A percentile compares a stretch with the other conserved stretches of the same genome.
These are phyloP conservation scores for Psittacara wagleri DNA, from an alignment of 2,113 vertebrate genomes.

Conservation along the genomic window DNA sequence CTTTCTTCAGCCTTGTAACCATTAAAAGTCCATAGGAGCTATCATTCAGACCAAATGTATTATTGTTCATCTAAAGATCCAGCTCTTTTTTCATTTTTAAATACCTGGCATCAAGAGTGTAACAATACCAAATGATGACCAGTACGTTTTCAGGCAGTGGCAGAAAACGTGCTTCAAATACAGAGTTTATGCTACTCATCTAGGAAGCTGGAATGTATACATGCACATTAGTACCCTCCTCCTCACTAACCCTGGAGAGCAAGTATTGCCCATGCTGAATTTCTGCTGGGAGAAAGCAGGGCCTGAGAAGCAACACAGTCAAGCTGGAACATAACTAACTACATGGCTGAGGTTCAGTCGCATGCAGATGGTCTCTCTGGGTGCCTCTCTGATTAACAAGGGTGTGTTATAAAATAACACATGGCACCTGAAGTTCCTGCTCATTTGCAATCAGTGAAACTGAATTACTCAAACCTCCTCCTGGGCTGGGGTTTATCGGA, in stretches of 20 bases:
- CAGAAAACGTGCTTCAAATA: neutral
- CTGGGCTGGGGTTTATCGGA: neutral
- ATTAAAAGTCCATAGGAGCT: neutral
- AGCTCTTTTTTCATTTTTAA: constrained; percentile 2
- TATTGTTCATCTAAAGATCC: constrained; percentile 15
- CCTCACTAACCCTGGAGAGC: neutral
- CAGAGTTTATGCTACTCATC: neutral
- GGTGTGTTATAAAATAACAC: constrained; percentile 9
- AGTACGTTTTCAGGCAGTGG: neutral
- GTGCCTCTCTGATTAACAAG: constrained; percentile 38
- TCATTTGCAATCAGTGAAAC: constrained; percentile 36
- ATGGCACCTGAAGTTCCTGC: neutral
- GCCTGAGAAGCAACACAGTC: neutral
- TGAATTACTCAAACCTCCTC: constrained; percentile 18
- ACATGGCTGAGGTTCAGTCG: neutral
- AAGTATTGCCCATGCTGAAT: neutral
- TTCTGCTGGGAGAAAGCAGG: neutral
- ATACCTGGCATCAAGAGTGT: neutral
- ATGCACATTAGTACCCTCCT: neutral
- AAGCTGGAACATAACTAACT: neutral
- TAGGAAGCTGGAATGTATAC: neutral
- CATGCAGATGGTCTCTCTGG: constrained; percentile 31
- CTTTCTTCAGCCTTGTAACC: constrained; percentile 11
- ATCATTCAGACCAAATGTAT: neutral
- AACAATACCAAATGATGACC: neutral